A percentile compares a stretch with the other conserved stretches of the same genome.
These are phyloP conservation scores for Chesias legatella DNA, from an alignment of 2,888 invertebrate genomes.

Conservation along the genomic window DNA sequence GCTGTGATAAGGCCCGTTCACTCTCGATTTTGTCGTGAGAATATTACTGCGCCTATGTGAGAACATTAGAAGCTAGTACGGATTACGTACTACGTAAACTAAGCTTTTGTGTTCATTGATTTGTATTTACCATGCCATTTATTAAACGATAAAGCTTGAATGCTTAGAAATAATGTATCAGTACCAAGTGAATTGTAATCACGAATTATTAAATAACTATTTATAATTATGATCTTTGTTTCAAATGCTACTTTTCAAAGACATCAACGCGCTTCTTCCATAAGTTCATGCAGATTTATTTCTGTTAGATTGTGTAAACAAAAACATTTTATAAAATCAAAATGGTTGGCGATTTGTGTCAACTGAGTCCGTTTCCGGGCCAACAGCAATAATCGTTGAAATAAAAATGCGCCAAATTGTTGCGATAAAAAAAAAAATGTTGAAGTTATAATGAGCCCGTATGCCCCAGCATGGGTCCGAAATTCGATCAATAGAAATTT, in stretches of 20 bases:
- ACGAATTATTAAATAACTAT: too few species aligned
- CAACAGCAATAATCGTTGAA: conserved; percentile 25
- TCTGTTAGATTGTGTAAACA: too few species aligned
- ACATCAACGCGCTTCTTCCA: conserved; percentile 35
- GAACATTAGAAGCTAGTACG: background rate
- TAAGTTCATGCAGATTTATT: too few species aligned
- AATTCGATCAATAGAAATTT: conserved; percentile 78
- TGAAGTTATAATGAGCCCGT: conserved; percentile 74
- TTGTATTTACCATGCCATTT: too few species aligned
- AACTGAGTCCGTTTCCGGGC: conserved; percentile 5
- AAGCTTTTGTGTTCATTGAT: too few species aligned
- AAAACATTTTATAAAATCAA: background rate
- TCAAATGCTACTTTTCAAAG: conserved; percentile 29
- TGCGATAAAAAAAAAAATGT: conserved; percentile 60
- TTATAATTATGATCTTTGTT: background rate
- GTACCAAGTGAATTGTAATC: too few species aligned
- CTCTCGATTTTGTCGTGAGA: too few species aligned
- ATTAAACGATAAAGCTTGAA: too few species aligned
- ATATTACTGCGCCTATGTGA: too few species aligned
- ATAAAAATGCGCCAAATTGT: conserved; percentile 32
- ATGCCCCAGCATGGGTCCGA: conserved; percentile 76
- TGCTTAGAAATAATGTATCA: too few species aligned
- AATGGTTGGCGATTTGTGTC: conserved; percentile 12
- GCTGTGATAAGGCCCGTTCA: too few species aligned
- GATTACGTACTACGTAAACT: background rate